phyloP scores from a whole-genome alignment of 53 echinoderm and acorn worm species.

The Crossaster papposus region DNA sequence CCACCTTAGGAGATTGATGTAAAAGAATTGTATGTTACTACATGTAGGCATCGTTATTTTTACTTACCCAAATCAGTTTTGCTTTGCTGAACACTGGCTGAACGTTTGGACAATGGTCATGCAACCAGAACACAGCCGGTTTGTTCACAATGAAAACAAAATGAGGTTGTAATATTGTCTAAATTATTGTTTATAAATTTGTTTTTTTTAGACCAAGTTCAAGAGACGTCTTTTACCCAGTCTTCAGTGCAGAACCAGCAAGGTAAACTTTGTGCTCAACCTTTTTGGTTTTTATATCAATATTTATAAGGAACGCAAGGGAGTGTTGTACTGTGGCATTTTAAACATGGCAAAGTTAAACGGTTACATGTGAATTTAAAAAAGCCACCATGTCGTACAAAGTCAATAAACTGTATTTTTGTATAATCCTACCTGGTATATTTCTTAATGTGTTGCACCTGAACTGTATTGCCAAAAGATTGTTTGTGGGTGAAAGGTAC shows the following conservation, averaged over 20 bases:
- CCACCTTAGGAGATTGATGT: too few relatives aligned
- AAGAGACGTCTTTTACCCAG: constrained; percentile 53
- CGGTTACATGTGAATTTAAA: background rate
- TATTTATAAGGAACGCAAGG: background rate
- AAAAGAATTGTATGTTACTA: too few relatives aligned
- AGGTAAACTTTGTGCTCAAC: constrained; percentile 6
- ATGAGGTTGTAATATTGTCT: background rate
- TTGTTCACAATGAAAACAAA: background rate
- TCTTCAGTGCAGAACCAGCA: constrained; percentile 54
- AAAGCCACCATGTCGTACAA: background rate
- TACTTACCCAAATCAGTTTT: too few relatives aligned
- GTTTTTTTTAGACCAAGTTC: constrained; percentile 25
- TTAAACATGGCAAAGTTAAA: constrained; percentile 34
- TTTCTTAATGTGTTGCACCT: too few relatives aligned
- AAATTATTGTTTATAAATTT: background rate
- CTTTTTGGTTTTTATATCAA: background rate
- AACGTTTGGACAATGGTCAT: too few relatives aligned
- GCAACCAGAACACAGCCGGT: too few relatives aligned
- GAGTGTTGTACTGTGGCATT: constrained; percentile 38
- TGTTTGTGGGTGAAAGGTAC: too few relatives aligned
- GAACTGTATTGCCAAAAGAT: too few relatives aligned
- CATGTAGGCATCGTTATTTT: too few relatives aligned
- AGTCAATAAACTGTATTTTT: too few relatives aligned
- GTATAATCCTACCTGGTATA: too few relatives aligned
- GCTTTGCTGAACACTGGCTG: too few relatives aligned